phyloP scores from a whole-genome alignment of 2,113 vertebrate genomes.

The Heterotilapia buettikoferi region DNA sequence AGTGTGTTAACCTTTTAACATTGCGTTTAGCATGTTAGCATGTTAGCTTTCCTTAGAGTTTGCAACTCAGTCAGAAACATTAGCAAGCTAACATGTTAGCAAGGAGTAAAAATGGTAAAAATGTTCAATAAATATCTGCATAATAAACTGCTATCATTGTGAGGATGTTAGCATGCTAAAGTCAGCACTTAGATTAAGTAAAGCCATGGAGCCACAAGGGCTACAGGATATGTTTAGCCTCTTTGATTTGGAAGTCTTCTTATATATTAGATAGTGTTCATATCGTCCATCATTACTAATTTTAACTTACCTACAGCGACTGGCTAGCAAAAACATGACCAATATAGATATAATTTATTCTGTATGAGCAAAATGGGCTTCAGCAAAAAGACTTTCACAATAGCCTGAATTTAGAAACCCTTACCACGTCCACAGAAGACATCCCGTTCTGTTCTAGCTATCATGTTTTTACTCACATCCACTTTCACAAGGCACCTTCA shows the following conservation, averaged over 20 bases:
- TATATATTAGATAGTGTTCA: neutral
- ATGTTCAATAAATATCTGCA: neutral
- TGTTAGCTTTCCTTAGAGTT: neutral
- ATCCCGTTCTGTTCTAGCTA: neutral
- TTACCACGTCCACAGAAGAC: neutral
- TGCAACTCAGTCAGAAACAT: neutral
- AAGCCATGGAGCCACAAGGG: neutral
- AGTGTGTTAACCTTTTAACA: neutral
- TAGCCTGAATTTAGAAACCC: neutral
- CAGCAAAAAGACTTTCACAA: neutral
- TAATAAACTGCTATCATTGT: neutral
- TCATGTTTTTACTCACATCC: neutral
- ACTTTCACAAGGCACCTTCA: neutral
- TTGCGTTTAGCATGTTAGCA: neutral
- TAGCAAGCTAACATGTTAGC: neutral
- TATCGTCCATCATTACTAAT: neutral
- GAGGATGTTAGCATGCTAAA: neutral
- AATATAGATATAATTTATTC: neutral
- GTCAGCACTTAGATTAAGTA: neutral
- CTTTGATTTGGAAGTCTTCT: neutral
- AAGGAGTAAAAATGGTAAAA: neutral
- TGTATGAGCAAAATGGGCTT: neutral
- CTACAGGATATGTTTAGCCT: neutral
- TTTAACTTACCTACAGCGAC: neutral
- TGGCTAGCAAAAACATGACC: neutral